phyloP scores from a whole-genome alignment of 2,113 vertebrate genomes.

The Malurus cyaneus region DNA sequence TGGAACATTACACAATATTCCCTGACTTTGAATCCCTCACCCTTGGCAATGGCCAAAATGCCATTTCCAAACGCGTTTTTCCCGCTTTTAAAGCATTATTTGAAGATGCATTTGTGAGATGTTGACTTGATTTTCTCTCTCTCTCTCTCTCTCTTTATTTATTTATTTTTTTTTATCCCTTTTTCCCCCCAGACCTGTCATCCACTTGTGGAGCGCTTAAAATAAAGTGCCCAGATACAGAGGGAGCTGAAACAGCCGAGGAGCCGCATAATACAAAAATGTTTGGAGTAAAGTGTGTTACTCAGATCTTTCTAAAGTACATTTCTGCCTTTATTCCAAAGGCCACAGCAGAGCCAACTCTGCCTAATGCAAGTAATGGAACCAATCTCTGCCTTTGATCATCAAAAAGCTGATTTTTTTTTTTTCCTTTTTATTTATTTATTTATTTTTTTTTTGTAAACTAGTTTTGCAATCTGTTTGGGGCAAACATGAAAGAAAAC shows the following conservation, averaged over 20 bases:
- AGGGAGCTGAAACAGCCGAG: conserved; percentile 87
- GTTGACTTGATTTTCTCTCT: conserved; percentile 70
- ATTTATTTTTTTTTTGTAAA: neutral
- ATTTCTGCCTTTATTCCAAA: conserved; percentile 89
- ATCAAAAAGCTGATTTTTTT: conserved; percentile 78
- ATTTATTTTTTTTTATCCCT: neutral
- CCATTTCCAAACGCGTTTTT: conserved; percentile 81
- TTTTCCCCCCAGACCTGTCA: conserved; percentile 77
- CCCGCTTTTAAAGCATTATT: conserved; percentile 78
- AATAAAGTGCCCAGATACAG: conserved; percentile 91
- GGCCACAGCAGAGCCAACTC: conserved; percentile 85
- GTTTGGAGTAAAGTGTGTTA: conserved; percentile 90
- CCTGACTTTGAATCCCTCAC: conserved; percentile 39
- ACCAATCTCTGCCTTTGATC: conserved; percentile 93
- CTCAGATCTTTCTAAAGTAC: conserved; percentile 91
- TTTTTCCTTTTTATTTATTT: neutral
- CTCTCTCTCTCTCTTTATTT: neutral
- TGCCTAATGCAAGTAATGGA: conserved; percentile 95
- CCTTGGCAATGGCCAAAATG: conserved; percentile 61
- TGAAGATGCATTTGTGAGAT: conserved; percentile 82
- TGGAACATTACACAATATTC: neutral
- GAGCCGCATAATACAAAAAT: conserved; percentile 87
- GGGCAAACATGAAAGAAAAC: conserved; percentile 75
- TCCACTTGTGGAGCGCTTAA: conserved; percentile 90
- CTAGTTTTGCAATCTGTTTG: conserved; percentile 69